Base-by-base conservation (phyloP, 1,140 invertebrate species). In the Drosophila bocki region DNA sequence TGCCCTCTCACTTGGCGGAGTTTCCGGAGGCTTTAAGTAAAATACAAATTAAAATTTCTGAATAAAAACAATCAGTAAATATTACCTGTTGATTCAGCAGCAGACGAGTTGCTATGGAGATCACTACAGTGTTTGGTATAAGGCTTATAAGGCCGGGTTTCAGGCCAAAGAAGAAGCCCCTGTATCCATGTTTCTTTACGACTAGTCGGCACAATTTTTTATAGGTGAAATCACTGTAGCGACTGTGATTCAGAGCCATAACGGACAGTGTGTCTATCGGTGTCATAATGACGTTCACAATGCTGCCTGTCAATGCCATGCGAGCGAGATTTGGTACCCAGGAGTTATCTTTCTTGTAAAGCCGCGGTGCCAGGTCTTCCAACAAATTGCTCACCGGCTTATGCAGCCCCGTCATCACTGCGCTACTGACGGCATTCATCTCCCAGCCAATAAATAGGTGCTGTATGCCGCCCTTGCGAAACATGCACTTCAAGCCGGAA, bases 141-240 rank as follows among this genome's bases (percentile, higher is more conserved):
- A 61, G 19, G 0, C 37, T 41, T 0, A 76, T 5, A 4, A 75
- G 29, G 4, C 58, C 29, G 8, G 70, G 69, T 22, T 35, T 67
- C 22, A 57, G n/a, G 7, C 72, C 74, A 3, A 59, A 44, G 11
- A 76, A 67, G 17, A 77, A 77, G 5, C 74, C 74, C 7, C 1
- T 33, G 9, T 45, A 77, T 1, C 74, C 74, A 29, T 76, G 74
- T n/a, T 17, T 61, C 12, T 3, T 8, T 3, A 74, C 8, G 4
- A 74, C 42, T 26, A n/a, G 22, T 0, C 2, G 3, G 9, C 19
- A 37, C 12, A 74, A 1, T 2, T 12, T 0, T 7, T 2, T 3
- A 9, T 74, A 74, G 4, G 44, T 33, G 11, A 17, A 33, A 8
- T 17, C 32, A 51, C 3, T 37, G 45, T 8, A 11, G 41, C 11